These are phyloP conservation scores for Loripinus fragilis DNA, from an alignment of 2,888 invertebrate genomes.

Conservation along the genomic window DNA sequence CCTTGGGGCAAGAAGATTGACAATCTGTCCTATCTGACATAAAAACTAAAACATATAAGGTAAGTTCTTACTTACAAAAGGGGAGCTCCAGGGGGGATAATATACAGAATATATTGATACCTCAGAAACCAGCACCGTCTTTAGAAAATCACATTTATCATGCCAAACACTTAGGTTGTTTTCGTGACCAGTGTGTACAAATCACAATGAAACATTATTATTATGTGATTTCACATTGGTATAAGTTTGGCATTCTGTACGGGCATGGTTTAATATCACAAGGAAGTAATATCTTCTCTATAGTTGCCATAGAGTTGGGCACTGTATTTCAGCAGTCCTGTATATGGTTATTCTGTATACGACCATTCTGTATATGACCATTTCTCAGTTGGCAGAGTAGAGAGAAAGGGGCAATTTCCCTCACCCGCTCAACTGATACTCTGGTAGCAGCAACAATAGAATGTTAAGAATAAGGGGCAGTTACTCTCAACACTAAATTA, in stretches of 20 bases:
- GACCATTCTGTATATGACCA: neutral
- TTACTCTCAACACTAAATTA: slow-evolving; percentile 4
- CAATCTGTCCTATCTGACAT: neutral
- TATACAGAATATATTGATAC: slow-evolving; percentile 4
- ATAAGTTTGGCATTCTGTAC: neutral
- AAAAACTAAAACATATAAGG: slow-evolving; percentile 1
- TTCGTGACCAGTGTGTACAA: no score
- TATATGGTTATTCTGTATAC: neutral
- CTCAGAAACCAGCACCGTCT: neutral
- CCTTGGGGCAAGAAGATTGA: slow-evolving; percentile 4
- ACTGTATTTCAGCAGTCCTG: neutral
- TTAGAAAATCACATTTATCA: no score
- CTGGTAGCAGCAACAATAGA: neutral
- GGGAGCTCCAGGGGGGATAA: neutral
- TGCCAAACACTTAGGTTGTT: no score
- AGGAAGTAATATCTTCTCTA: no score
- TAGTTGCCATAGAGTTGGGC: neutral
- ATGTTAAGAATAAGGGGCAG: slow-evolving; percentile 10
- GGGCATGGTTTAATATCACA: no score
- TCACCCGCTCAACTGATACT: neutral
- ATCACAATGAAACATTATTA: no score
- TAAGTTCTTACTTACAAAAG: slow-evolving; percentile 13
- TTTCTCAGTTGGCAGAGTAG: neutral
- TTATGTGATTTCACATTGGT: neutral
- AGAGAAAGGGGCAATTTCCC: slow-evolving; percentile 3